Base-by-base conservation (phyloP, 2,888 invertebrate genomes). In the Venustoraphidia nigricollis region DNA sequence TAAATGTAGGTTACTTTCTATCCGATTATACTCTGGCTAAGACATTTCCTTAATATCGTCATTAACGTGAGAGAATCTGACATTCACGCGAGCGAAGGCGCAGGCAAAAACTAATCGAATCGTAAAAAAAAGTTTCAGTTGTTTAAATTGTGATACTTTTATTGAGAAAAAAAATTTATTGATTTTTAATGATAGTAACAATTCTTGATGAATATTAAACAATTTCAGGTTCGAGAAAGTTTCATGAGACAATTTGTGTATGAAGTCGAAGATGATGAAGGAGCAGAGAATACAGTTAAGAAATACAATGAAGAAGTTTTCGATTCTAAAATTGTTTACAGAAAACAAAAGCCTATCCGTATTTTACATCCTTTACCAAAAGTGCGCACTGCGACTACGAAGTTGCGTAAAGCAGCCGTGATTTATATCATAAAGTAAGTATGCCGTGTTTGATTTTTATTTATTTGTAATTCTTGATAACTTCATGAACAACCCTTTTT, bases 181-280 rank as follows among this genome's bases (percentile, higher is more conserved):
- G 17, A 27, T 27, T 27, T 27, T 27, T 27, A 3, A 27, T 27
- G 27, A 27, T 27, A 27, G 27, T 27, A 27, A 3, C 6, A 27
- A 6, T 27, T 5, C 27, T 47, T 40, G 41, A 2, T 35, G 34
- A 50, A 34, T 46, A 11, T 10, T 34, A 34, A 40, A 41, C 10
- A 10, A 9, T 58, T 55, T 47, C 53, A 85, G 81, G 87, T 94
- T 3, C 79, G 98, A 39, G 98, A 99, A 66, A 97, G 96, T 56
- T 98, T 99, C 66, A 96, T 98, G 89, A 79, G 95, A 8, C 95
- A 96, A 66, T 98, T 98, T 66, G 89, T 94, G 1, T 84, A 83
- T 57, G 91, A 91, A 61, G 80, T 85, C 47, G 89, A 89, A 60
- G 84, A 82, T 34, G 89, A 89, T 47, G 89, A 89, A 61, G 81